A percentile compares a stretch with the other conserved stretches of the same genome.
These are phyloP conservation scores for Lissonota sp. DNA, from an alignment of 2,888 invertebrate species.

Conservation along the genomic window DNA sequence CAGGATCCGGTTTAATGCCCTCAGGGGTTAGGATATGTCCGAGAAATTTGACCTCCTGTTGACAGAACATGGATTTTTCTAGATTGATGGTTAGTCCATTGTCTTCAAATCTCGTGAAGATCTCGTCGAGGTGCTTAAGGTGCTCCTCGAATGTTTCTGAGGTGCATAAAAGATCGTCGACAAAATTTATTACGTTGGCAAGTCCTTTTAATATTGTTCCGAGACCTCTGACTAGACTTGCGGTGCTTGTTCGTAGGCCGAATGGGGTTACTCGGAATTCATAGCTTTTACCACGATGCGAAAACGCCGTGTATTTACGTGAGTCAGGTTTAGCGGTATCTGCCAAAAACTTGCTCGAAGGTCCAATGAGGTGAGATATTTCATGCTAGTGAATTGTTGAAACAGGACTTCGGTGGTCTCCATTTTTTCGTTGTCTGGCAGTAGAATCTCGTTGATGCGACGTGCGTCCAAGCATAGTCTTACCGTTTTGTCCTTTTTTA, in stretches of 20 bases:
- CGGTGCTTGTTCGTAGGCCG: not conserved
- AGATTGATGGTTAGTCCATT: conserved; percentile 1
- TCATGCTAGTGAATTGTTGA: not conserved
- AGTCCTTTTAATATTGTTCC: not conserved
- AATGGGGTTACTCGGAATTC: conserved; percentile 3
- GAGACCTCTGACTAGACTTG: conserved; percentile 4
- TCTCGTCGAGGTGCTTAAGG: not conserved
- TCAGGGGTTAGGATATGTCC: not conserved
- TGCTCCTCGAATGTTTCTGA: conserved; percentile 10
- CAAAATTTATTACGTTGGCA: not conserved
- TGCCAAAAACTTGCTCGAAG: conserved; percentile 16
- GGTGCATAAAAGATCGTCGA: conserved; percentile 9
- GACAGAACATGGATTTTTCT: not conserved
- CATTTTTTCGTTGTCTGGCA: conserved; percentile 16
- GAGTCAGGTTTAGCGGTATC: not conserved
- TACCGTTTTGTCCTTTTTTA: conserved; percentile 1
- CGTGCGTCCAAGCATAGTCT: conserved; percentile 19
- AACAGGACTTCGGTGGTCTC: not conserved
- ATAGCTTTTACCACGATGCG: not conserved
- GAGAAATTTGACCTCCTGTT: not conserved
- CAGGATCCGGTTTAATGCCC: conserved; percentile 3
- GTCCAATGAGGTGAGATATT: conserved; percentile 4
- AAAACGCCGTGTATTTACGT: conserved; percentile 7
- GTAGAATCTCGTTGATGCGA: not conserved
- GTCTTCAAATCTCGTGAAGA: not conserved